Base-by-base conservation (phyloP, 1,140 invertebrate genomes). In the Musca vetustissima region DNA sequence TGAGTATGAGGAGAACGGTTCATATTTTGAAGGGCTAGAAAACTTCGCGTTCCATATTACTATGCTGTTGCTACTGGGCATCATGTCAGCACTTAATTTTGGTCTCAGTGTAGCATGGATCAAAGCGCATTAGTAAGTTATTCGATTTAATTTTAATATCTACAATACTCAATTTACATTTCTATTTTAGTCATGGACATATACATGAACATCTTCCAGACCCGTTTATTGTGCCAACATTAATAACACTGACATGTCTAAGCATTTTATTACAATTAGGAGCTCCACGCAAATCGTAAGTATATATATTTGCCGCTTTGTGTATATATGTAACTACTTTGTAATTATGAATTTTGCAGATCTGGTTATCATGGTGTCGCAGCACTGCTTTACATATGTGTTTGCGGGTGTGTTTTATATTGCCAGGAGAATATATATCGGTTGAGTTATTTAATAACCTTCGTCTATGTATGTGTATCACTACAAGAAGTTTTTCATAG, bases 61-160 rank as follows among this genome's bases (percentile, higher is more conserved):
- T 65, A 71, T 89, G 71, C 86, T 89, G 69, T 83, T 87, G n/a
- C 72, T 89, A 74, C 86, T 88, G 77, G 72, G 84, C 36, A 69
- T 84, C 55, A 82, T 87, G 3, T 82, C 87, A 7, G 67, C 85
- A 17, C 76, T 88, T 2, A 88, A 87, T 77, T 71, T 85, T 7
- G 87, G 88, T 2, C 82, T 84, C 21, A 77, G 86, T 14, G 71
- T 89, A 36, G 88, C 87, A 7, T 89, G 88, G 88, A 85, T 88
- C 1, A 85, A 85, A 69, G 88, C 87, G 80, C 88, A 86, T 67
- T 85, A 85, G 88, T 89, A 83, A 84, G 84, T 84, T 21, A 36
- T 28, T 19, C 28, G 22, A 13, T 21, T 64, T 59, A 66, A 24
- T 53, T 68, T 28, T 61, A 17, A 43, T 61, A 36, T 69, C 0